Evolutionary conservation across 2,797 vertebrate genomes (phyloP).

Genomic region (Scomberomorus guttatus): DNA sequence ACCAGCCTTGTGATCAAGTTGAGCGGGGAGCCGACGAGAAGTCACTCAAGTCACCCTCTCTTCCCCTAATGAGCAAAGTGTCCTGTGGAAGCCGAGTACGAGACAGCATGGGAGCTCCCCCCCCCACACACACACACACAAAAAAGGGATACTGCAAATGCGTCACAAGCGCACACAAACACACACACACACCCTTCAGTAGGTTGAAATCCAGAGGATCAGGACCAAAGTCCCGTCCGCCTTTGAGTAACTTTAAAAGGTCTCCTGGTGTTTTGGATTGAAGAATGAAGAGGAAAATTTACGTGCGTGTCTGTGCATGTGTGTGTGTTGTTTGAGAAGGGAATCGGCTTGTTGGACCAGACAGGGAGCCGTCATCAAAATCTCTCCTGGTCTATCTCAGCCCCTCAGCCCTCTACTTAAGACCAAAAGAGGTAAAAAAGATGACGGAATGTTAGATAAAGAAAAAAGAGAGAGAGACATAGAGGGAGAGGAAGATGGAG

Average conservation of each 20-base stretch:
- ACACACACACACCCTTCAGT: slow-evolving; percentile 59
- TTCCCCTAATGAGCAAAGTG: slow-evolving; percentile 86
- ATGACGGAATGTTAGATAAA: slow-evolving; percentile 77
- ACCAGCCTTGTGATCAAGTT: slow-evolving; percentile 76
- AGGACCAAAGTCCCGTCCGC: slow-evolving; percentile 82
- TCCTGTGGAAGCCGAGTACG: slow-evolving; percentile 73
- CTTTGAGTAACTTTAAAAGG: slow-evolving; percentile 87
- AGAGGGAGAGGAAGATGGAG: slow-evolving; percentile 69
- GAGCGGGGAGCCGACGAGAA: slow-evolving; percentile 74
- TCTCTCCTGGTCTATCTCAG: slow-evolving; percentile 80
- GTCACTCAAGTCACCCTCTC: slow-evolving; percentile 76
- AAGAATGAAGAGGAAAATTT: slow-evolving; percentile 73
- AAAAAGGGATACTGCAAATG: slow-evolving; percentile 34
- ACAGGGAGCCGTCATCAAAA: slow-evolving; percentile 80
- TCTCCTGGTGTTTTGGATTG: slow-evolving; percentile 81
- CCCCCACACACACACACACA: slow-evolving; percentile 32
- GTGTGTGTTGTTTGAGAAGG: slow-evolving; percentile 43
- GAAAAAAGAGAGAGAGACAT: slow-evolving; percentile 61
- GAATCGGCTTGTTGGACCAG: slow-evolving; percentile 72
- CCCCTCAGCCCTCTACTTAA: slow-evolving; percentile 84
- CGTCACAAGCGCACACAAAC: slow-evolving; percentile 48
- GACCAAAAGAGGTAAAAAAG: slow-evolving; percentile 73
- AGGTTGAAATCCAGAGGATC: slow-evolving; percentile 74
- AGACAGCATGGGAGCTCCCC: slow-evolving; percentile 75
- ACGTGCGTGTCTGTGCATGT: slow-evolving; percentile 31